phyloP scores from a whole-genome alignment of 2,888 invertebrate species.

The Polietes domitor region DNA sequence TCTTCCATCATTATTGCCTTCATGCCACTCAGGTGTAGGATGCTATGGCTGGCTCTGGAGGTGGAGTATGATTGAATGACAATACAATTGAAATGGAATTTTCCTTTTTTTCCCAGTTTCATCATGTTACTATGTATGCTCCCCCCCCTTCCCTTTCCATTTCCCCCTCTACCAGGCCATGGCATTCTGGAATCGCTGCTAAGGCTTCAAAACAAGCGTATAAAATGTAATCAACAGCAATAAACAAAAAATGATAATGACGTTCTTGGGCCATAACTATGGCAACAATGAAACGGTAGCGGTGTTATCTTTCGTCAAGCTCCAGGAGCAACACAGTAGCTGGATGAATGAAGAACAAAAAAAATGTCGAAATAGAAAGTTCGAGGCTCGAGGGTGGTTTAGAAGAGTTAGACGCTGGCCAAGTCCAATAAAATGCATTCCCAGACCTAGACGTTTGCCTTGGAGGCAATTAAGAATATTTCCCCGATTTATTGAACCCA shows the following conservation, averaged over 20 bases:
- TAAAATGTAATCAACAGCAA: not conserved
- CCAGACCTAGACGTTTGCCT: too few species aligned
- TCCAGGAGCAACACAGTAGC: not conserved
- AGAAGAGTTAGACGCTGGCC: not conserved
- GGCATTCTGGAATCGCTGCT: too few species aligned
- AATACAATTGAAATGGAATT: constrained; percentile 13
- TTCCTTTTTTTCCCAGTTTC: too few species aligned
- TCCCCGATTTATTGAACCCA: not conserved
- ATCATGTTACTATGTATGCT: not conserved
- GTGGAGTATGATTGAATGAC: not conserved
- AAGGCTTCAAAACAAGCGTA: not conserved
- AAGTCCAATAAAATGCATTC: too few species aligned
- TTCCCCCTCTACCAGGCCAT: too few species aligned
- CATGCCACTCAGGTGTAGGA: not conserved
- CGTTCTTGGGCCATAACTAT: not conserved
- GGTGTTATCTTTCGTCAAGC: not conserved
- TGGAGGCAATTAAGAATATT: not conserved
- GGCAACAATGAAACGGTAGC: not conserved
- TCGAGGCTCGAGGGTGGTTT: not conserved
- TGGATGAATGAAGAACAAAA: not conserved
- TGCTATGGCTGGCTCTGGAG: not conserved
- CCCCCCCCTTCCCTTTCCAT: not conserved
- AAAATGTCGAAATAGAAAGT: too few species aligned
- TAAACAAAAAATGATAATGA: not conserved
- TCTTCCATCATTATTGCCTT: not conserved